These are phyloP conservation scores for Galeopsomyia nigrocyanea DNA, from an alignment of 2,888 invertebrate genomes.

Conservation along the genomic window DNA sequence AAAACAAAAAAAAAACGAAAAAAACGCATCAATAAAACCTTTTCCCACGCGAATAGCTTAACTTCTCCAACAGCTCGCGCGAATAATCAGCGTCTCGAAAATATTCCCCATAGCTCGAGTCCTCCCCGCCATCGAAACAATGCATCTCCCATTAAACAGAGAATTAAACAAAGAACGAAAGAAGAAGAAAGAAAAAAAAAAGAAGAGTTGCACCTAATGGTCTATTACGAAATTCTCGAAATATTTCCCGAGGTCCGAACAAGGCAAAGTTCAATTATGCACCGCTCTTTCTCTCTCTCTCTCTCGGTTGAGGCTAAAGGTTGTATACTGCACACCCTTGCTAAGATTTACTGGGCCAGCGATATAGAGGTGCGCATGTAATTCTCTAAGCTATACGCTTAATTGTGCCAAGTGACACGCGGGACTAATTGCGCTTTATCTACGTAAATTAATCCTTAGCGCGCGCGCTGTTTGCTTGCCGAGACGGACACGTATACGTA, in stretches of 20 bases:
- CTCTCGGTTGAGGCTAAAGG: conserved; percentile 9
- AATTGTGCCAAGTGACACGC: conserved; percentile 60
- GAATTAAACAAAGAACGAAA: no score
- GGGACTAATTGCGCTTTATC: conserved; percentile 63
- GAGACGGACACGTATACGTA: conserved; percentile 44
- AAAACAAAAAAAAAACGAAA: no score
- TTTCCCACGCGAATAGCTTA: no score
- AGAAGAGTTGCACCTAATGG: not conserved
- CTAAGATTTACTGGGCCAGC: conserved; percentile 19
- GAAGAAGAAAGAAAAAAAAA: no score
- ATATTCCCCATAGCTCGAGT: no score
- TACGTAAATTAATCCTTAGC: conserved; percentile 61
- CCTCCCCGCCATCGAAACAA: no score
- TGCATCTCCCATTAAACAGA: no score
- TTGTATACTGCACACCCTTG: conserved; percentile 6
- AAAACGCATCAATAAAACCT: no score
- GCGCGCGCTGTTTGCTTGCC: conserved; percentile 52
- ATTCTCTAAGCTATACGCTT: conserved; percentile 49
- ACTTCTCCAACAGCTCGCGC: no score
- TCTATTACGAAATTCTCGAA: conserved; percentile 22
- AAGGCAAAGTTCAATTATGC: conserved; percentile 22
- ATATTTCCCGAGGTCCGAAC: not conserved
- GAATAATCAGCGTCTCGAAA: no score
- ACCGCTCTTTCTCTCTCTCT: not conserved
- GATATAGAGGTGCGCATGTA: conserved; percentile 14